phyloP scores from a whole-genome alignment of 2,113 vertebrate genomes.

The Rutilus rutilus region DNA sequence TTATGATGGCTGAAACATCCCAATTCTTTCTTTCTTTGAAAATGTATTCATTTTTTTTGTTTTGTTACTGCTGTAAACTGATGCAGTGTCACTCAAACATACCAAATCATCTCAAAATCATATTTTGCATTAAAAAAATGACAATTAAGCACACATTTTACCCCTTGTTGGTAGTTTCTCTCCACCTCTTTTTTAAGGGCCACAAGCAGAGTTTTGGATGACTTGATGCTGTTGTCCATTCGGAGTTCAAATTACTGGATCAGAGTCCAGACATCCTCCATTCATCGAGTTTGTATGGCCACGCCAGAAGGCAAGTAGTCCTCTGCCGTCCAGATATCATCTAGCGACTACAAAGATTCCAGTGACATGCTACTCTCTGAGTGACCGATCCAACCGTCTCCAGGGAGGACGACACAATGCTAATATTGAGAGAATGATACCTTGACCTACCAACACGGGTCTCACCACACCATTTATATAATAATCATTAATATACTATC shows the following conservation, averaged over 20 bases:
- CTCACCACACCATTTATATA: background rate
- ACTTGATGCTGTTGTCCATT: constrained; percentile 36
- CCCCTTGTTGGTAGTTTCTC: background rate
- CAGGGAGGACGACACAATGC: constrained; percentile 33
- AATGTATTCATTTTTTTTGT: too few relatives aligned
- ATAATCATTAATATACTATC: background rate
- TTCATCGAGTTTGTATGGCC: constrained; percentile 57
- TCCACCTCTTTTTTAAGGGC: constrained; percentile 12
- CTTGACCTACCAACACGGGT: background rate
- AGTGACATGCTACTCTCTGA: constrained; percentile 48
- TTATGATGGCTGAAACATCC: background rate
- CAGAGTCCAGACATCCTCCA: constrained; percentile 45
- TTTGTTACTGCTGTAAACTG: too few relatives aligned
- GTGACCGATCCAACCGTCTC: constrained; percentile 33
- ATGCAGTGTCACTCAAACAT: background rate
- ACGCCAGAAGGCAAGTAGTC: constrained; percentile 59
- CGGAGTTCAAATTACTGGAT: constrained; percentile 59
- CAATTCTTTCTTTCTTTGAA: background rate
- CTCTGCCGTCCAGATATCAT: constrained; percentile 57
- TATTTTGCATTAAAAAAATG: background rate
- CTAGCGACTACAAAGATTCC: constrained; percentile 54
- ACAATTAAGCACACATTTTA: background rate
- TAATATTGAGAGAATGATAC: constrained; percentile 5
- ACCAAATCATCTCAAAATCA: background rate
- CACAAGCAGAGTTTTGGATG: constrained; percentile 34